phyloP scores from a whole-genome alignment of 1,140 invertebrate genomes.

The Andricus grossulariae region DNA sequence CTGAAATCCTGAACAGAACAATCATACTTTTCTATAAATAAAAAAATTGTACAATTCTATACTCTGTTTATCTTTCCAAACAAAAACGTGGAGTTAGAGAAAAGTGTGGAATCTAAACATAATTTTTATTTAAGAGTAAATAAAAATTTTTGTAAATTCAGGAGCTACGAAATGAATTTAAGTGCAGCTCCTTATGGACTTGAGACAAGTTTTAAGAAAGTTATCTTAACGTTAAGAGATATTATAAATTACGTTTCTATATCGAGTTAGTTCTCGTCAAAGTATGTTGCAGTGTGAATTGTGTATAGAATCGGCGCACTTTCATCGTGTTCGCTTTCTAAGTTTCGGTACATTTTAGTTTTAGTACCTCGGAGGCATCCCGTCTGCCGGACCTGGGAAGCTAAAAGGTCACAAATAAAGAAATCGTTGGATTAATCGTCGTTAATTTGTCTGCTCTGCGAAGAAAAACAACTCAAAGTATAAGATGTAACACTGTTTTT shows the following conservation, averaged over 20 bases:
- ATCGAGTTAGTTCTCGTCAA: constrained; percentile 1
- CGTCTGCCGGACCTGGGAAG: constrained; percentile 77
- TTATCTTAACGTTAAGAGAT: constrained; percentile 1
- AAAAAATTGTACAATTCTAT: constrained; percentile 16
- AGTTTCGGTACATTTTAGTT: constrained; percentile 56
- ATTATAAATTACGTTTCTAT: constrained; percentile 24
- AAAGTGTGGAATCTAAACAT: constrained; percentile 4
- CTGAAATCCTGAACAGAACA: constrained; percentile 1
- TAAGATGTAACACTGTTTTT: constrained; percentile 71
- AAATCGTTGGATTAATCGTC: constrained; percentile 73
- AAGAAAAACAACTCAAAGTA: constrained; percentile 62
- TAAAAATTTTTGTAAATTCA: background rate
- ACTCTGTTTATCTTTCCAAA: constrained; percentile 12
- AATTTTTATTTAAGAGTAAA: background rate
- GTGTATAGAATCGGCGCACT: constrained; percentile 39
- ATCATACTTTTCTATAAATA: constrained; percentile 21
- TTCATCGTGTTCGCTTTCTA: constrained; percentile 56
- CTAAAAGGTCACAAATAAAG: constrained; percentile 75
- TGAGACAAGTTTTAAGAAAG: background rate
- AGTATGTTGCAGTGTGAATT: constrained; percentile 19
- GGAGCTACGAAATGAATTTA: background rate
- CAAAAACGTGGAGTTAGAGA: background rate
- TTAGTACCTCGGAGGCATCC: constrained; percentile 76
- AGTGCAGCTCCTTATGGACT: too few relatives aligned
- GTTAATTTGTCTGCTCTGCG: background rate